Conservation (phyloP, 1,140 invertebrate genomes). For the Lordiphosa clarofinis region DNA sequence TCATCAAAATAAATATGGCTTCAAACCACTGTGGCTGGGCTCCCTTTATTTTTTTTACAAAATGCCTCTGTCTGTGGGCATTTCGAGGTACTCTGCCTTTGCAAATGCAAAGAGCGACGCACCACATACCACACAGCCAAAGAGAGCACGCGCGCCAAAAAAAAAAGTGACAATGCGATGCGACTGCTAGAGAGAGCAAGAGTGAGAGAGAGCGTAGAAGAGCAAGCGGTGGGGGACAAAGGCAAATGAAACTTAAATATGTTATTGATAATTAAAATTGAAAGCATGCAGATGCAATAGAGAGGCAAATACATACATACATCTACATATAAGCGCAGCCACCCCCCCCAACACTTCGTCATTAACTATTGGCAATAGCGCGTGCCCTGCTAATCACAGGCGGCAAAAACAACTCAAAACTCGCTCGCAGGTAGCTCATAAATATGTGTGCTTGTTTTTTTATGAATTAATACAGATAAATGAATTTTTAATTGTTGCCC, state of each 20-base stretch:
- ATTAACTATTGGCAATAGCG: constrained; percentile 8
- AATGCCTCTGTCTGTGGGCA: neutral
- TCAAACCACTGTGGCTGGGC: constrained; percentile 12
- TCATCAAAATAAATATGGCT: too few species aligned
- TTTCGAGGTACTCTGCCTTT: constrained; percentile 3
- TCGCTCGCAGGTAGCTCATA: constrained; percentile 25
- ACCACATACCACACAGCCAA: neutral
- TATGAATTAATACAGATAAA: too few species aligned
- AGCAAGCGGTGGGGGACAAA: neutral
- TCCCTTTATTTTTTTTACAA: constrained; percentile 4
- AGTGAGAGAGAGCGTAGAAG: neutral
- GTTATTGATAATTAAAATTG: constrained; percentile 36
- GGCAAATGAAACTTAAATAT: constrained; percentile 29
- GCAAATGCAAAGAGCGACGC: constrained; percentile 21
- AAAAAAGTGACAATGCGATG: neutral
- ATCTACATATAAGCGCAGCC: neutral
- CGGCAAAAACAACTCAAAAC: constrained; percentile 49
- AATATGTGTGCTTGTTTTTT: too few species aligned
- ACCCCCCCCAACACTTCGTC: too few species aligned
- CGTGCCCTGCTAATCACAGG: constrained; percentile 22
- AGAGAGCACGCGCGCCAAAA: constrained; percentile 11
- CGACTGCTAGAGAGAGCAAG: neutral
- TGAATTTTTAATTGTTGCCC: constrained; percentile 69
- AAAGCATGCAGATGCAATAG: constrained; percentile 7
- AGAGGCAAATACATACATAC: neutral